Conservation (phyloP, 1,140 invertebrate species). For the Lepidurus packardi region DNA sequence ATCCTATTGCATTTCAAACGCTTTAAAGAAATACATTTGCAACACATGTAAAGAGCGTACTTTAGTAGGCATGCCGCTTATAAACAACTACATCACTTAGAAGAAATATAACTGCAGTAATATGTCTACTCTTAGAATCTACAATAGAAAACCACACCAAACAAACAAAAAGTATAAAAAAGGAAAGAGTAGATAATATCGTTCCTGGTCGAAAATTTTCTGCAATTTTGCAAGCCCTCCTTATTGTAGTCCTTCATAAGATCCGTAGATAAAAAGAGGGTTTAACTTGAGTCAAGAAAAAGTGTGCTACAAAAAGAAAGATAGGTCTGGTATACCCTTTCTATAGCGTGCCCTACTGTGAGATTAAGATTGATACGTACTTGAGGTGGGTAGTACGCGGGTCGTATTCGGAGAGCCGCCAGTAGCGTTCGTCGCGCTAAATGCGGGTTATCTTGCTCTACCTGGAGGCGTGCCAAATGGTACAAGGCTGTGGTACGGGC, state of each 20-base stretch:
- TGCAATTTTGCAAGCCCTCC: too few relatives aligned
- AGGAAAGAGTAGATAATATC: too few relatives aligned
- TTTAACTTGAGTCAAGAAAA: neutral
- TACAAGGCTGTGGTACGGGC: slow-evolving; percentile 26
- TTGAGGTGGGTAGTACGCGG: slow-evolving; percentile 9
- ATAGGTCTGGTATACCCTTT: neutral
- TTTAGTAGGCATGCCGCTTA: too few relatives aligned
- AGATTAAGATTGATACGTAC: slow-evolving; percentile 8
- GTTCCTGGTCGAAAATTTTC: too few relatives aligned
- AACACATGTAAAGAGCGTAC: too few relatives aligned
- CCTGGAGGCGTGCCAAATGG: slow-evolving; percentile 30
- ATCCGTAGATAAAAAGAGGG: neutral
- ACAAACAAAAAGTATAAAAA: too few relatives aligned
- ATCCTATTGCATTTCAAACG: too few relatives aligned
- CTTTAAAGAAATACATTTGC: too few relatives aligned
- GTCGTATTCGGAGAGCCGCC: slow-evolving; percentile 21
- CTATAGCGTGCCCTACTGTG: neutral
- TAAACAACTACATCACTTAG: too few relatives aligned
- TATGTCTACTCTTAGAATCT: too few relatives aligned
- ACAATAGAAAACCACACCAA: too few relatives aligned
- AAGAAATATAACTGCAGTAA: too few relatives aligned
- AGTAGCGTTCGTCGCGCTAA: slow-evolving; percentile 10
- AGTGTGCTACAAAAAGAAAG: neutral
- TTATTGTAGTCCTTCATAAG: neutral
- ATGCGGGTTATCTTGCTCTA: slow-evolving; percentile 18